Evolutionary conservation across 2,888 invertebrate genomes (phyloP), one percentile per base, ranked within the genome.

Genomic region (Ennomos quercinarius): DNA sequence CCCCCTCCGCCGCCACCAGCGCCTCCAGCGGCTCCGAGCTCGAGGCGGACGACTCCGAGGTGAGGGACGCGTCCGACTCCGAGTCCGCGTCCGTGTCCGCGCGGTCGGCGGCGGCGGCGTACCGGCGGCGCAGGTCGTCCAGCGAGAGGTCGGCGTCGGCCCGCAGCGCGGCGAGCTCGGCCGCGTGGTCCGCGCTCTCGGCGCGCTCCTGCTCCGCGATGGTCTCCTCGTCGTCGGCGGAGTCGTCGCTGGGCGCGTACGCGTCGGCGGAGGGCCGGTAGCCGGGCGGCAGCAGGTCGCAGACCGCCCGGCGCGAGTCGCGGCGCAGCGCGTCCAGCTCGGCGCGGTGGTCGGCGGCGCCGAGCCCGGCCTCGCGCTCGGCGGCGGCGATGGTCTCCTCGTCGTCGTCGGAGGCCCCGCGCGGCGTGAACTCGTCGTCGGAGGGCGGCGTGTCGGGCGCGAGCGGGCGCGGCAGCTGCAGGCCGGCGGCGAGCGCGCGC

Each of bases 331-430:
- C 95, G 73, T 96, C 97, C 17, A 99, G 93, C 93, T 99, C 99
- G 76, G 94, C 95, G 70, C 93, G 93, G 61, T 84, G 84, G 71
- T 93, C 83, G 73, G 91, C 93, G 66, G 94, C 94, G 74, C 90
- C 92, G 59, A 78, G 76, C 68, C 89, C 93, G 70, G 94, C 94
- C 77, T 95, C 95, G 70, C 94, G 95, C 84, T 97, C 97, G 60
- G 96, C 96, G 81, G 96, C 96, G 35, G 96, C 98, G 78, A 98
- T 98, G 27, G 98, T 98, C 90, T 98, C 98, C 90, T 99, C 98
- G 86, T 98, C 98, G 88, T 98, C 97, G 71, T 94, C 95, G 76
- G 95, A 95, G 44, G 94, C 95, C 70, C 91, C 94, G 72, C 87
- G 86, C 54, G 98, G 98, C 78, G 95, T 94, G 93, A 98, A 98